phyloP scores from a whole-genome alignment of 1,140 invertebrate genomes.

The Cherax destructor region DNA sequence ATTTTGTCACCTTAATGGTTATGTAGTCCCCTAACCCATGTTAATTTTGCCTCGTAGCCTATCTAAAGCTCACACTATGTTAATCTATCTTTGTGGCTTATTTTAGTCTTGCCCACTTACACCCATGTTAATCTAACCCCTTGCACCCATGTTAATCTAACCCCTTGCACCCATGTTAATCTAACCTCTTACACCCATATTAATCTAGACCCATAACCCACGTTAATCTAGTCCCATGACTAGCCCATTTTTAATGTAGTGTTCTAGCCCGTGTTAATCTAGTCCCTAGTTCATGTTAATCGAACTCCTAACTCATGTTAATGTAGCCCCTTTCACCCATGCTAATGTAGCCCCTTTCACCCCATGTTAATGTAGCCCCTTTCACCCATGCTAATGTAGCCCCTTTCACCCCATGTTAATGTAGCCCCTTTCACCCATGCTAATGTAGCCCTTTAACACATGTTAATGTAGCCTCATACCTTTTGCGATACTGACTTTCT shows the following conservation, averaged over 20 bases:
- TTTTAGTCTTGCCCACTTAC: not conserved
- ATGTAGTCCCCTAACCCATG: not conserved
- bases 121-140: not conserved
- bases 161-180: not conserved
- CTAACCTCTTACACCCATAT: not conserved
- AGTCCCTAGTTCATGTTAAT: not conserved
- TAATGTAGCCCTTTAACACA: too few species aligned
- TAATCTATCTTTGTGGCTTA: too few species aligned
- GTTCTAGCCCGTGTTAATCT: not conserved
- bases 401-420: not conserved
- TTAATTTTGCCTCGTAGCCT: not conserved
- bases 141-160: not conserved
- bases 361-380: too few species aligned
- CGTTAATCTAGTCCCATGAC: too few species aligned
- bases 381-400: too few species aligned
- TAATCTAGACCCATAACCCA: constrained; percentile 15
- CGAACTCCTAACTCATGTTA: not conserved
- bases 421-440: not conserved
- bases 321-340: not conserved
- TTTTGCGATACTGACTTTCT: too few species aligned
- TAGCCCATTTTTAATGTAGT: too few species aligned
- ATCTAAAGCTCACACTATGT: not conserved
- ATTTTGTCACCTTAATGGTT: too few species aligned
- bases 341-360: too few species aligned
- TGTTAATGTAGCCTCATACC: not conserved